Base-by-base conservation (phyloP, 1,140 invertebrate species). In the Drosophila orosa region DNA sequence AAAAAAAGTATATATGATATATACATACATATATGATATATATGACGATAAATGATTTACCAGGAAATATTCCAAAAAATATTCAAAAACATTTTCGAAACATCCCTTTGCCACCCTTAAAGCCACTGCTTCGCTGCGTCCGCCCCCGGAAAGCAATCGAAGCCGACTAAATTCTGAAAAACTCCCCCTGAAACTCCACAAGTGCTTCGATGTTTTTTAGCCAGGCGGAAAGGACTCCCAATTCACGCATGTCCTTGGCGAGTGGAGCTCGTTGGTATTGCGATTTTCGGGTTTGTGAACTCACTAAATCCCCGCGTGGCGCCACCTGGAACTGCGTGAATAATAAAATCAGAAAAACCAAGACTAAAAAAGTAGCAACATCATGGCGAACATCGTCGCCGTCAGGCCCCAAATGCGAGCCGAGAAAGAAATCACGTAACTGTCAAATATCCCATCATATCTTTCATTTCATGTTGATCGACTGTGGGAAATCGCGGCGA, bases 371-470 rank as follows among this genome's bases (percentile, higher is more conserved):
- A 44, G 50, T 52, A 68, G 56, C 35, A 55, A 63, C 39, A 76
- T 47, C 68, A n/a, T 33, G 50, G 61, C 63, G 42, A 58, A 54
- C 42, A 57, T 27, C 15, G 45, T 31, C 42, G 54, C 22, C 15
- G 45, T 31, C 29, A 22, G 48, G 48, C 50, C 69, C 69, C 72
- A 66, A 54, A 42, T 60, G 52, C 37, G 69, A 47, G 27, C 55
- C 65, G 60, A 59, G 75, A 89, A 89, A 90, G 80, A 84, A 89
- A 89, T 89, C 84, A 89, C 85, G 84, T 89, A 89, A 89, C 84
- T 89, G 84, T 89, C 84, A 89, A 89, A 89, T 80, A 89, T 87
- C 85, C 80, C 85, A 72, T 78, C 84, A 84, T 89, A 89, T 89
- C 85, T 78, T 62, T 71, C 77, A 89, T 89, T 89, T 89, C 73